Percentiles rank a stretch among this genome's conserved stretches.
phyloP scores from a whole-genome alignment of 1,140 invertebrate genomes.

The Sinonovacula constricta region DNA sequence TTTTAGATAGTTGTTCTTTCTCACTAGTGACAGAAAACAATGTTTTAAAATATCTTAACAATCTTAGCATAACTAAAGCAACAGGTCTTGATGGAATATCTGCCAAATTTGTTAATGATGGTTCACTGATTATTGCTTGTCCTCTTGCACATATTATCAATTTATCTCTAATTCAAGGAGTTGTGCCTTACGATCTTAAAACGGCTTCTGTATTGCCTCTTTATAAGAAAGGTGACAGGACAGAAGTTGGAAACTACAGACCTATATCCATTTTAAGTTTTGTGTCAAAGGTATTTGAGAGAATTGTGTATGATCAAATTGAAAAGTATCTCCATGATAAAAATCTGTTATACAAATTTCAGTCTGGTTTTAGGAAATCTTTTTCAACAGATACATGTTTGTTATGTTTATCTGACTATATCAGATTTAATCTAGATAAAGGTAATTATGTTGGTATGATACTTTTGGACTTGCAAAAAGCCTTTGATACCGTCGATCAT shows the following conservation, averaged over 20 bases:
- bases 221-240: conserved; percentile 8
- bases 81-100: conserved; percentile 21
- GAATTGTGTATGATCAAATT: conserved; percentile 12
- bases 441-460: too few species aligned
- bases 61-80: conserved; percentile 5
- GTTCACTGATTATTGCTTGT: not conserved
- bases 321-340: not conserved
- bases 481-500: too few species aligned
- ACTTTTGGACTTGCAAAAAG: too few species aligned
- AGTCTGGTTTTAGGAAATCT: not conserved
- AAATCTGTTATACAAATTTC: conserved; percentile 7
- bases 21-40: conserved; percentile 18
- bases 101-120: conserved; percentile 16
- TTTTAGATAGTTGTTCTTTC: conserved; percentile 12
- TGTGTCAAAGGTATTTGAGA: conserved; percentile 15
- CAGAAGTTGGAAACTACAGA: conserved; percentile 6
- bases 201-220: conserved; percentile 2
- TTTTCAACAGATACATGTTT: conserved; percentile 14
- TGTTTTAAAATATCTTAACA: conserved; percentile 14
- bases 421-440: too few species aligned
- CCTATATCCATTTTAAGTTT: conserved; percentile 9
- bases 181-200: conserved; percentile 15
- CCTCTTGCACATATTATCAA: conserved; percentile 22
- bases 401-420: too few species aligned
- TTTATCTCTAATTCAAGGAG: conserved; percentile 29